Evolutionary conservation across 2,888 invertebrate species (phyloP), one percentile per base, ranked within the genome.

Genomic region (Pegoplata infirma): DNA sequence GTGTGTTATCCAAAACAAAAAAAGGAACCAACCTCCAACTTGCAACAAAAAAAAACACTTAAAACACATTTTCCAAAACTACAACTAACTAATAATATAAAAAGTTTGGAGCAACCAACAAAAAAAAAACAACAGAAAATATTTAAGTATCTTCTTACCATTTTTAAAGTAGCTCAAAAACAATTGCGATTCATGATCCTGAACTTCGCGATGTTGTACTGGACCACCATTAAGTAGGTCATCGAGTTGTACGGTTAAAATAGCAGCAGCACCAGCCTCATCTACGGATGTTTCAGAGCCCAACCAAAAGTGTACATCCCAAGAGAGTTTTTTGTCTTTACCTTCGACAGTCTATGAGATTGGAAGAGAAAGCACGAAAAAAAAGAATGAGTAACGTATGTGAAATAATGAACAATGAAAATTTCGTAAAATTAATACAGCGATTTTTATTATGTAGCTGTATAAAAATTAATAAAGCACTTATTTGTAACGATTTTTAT

Each of bases 301-400:
- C 47, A 97, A 91, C 97, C 97, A 97, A 90, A 95, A 97, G 89
- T 96, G 95, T 59, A 96, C 93, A 86, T 97, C 94, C 94, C 96
- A 96, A 21, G 92, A 90, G 10, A 94, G 89, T n/a, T 91, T 90
- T 83, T 92, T 93, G 73, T 91, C 91, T 84, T 92, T 92, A 66
- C 91, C 90, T 63, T 93, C 90, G 85, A 92, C 93, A 1, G 95
- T 95, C 95, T 96, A 88, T 47, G 3, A 16, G 12, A 55, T 17
- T 47, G 5, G 17, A 56, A 0, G 19, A n/a, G n/a, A n/a, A n/a
- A n/a, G n/a, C n/a, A n/a, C n/a, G n/a, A 3, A 25, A 61, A 12
- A 44, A n/a, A 8, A 3, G 5, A 21, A 44, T 58, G 44, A 58
- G 21, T n/a, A 40, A 40, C n/a, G n/a, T 40, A 16, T 49, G 36